These are phyloP conservation scores for Asobara japonica DNA, from an alignment of 1,140 invertebrate genomes.

Conservation along the genomic window DNA sequence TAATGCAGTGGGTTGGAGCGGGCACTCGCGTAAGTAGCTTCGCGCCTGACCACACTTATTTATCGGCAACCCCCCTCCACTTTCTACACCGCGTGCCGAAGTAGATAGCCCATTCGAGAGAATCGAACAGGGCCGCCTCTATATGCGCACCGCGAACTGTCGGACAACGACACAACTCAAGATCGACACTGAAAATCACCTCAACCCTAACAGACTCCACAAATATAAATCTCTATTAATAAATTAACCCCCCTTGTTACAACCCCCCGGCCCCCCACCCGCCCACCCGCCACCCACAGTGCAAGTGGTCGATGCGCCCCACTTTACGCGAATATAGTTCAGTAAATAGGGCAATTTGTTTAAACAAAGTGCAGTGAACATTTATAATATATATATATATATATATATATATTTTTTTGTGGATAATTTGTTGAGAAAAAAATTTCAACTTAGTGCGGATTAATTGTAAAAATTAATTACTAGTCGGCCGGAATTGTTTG, in stretches of 20 bases:
- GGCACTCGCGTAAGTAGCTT: conserved; percentile 20
- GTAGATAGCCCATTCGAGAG: conserved; percentile 40
- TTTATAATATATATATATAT: no score
- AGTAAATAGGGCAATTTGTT: no score
- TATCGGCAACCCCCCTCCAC: conserved; percentile 24
- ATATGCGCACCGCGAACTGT: conserved; percentile 48
- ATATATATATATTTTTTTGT: no score
- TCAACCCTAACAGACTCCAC: not conserved
- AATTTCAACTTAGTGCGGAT: no score
- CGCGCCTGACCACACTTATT: conserved; percentile 36
- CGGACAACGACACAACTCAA: conserved; percentile 40
- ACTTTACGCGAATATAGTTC: no score
- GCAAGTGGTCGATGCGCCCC: no score
- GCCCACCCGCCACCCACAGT: no score
- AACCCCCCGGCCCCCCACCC: no score
- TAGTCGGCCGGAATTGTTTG: no score
- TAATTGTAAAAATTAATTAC: no score
- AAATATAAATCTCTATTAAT: conserved; percentile 3
- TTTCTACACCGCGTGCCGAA: conserved; percentile 1
- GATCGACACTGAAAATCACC: conserved; percentile 9
- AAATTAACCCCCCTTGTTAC: not conserved
- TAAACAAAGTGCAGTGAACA: no score
- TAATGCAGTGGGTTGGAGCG: not conserved
- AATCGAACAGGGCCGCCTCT: conserved; percentile 48
- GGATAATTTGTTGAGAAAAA: no score